Evolutionary conservation across 2,113 vertebrate species (phyloP), one percentile per base, ranked within the genome.

Genomic region (Stigmatopora nigra): DNA sequence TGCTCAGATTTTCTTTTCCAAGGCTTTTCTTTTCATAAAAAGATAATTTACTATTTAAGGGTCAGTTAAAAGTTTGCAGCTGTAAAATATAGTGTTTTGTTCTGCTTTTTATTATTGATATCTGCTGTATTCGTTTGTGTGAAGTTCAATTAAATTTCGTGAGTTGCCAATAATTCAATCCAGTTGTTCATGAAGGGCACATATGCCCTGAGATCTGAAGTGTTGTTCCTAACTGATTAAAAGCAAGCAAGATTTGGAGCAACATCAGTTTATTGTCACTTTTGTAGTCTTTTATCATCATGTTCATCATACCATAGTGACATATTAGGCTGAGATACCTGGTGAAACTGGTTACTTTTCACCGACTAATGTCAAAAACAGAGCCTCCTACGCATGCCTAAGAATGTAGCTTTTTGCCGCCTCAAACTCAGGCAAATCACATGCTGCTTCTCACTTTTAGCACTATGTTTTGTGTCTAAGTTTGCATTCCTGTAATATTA

Each of bases 401-500:
- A 71, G 70, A 77, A 62, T 61, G 75, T 38, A 44, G 58, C 67
- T 46, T 66, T 70, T 61, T 60, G 45, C 41, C 48, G 75, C 68
- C 64, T 11, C 47, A 11, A 52, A 58, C 45, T 55, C 63, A 10
- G 17, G 15, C 22, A n/a, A 74, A 63, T 71, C 64, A 61, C 70
- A 64, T 35, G 68, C 71, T 66, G 67, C 49, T 73, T 73, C 68
- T 31, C 66, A 78, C 65, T 73, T 71, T 77, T 57, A 22, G 62
- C 62, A 62, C 71, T 67, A 63, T 73, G 49, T 72, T 77, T 73
- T 72, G 45, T 78, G 83, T 81, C 70, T 74, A 71, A 73, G 64
- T 79, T 71, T 60, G 70, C 75, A 80, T 81, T 87, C 71, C 64
- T 79, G 53, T 38, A 49, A 84, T 67, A 77, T 80, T 82, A 80